These are phyloP conservation scores for Listronotus oregonensis DNA, from an alignment of 1,140 invertebrate species.

Conservation along the genomic window DNA sequence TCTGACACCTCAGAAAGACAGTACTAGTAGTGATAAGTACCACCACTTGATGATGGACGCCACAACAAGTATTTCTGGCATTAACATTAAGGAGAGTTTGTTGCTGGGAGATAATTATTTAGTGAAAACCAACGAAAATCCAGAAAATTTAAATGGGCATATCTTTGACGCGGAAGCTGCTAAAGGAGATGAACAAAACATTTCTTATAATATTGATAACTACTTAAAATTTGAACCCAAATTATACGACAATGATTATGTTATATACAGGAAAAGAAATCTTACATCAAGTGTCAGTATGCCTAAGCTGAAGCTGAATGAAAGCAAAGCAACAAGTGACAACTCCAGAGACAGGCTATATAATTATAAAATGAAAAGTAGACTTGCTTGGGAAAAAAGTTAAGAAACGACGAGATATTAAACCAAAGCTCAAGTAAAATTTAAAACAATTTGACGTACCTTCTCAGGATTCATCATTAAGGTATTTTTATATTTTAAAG, in stretches of 20 bases:
- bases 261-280: not conserved
- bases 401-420: not conserved
- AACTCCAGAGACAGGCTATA: not conserved
- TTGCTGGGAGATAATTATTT: constrained; percentile 24
- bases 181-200: not conserved
- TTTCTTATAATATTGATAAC: not conserved
- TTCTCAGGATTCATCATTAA: constrained; percentile 27
- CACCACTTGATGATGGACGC: constrained; percentile 37
- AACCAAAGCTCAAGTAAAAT: constrained; percentile 9
- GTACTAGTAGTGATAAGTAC: constrained; percentile 26
- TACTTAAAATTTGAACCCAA: constrained; percentile 14
- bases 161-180: not conserved
- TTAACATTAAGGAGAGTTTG: constrained; percentile 23
- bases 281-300: constrained; percentile 13
- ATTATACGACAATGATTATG: constrained; percentile 15
- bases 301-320: constrained; percentile 9
- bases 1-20: constrained; percentile 37
- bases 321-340: not conserved
- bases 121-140: not conserved
- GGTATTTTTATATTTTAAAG: not conserved
- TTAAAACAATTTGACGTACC: constrained; percentile 3
- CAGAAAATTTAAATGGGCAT: too few relatives aligned
- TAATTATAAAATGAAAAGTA: not conserved
- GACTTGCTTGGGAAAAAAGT: not conserved
- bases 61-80: constrained; percentile 25